Percentiles rank a stretch among this genome's conserved stretches.
phyloP scores from a whole-genome alignment of 2,113 vertebrate genomes.

The Tringa solitaria region DNA sequence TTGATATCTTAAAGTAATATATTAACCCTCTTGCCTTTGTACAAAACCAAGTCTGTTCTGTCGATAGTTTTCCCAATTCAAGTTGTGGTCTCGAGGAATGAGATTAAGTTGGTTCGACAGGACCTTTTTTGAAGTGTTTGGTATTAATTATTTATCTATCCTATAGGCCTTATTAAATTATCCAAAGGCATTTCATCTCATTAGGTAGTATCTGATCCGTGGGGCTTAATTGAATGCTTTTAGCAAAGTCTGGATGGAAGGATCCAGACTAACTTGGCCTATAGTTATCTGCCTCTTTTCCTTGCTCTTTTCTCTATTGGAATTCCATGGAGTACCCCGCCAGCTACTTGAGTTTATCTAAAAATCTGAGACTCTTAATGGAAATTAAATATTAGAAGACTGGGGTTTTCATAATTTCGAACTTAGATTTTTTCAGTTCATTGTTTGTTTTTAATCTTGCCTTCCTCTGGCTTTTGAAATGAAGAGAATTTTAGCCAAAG shows the following conservation, averaged over 20 bases:
- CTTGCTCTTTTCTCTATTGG: neutral
- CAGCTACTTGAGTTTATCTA: neutral
- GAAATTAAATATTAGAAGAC: neutral
- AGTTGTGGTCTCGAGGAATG: neutral
- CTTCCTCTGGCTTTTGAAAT: neutral
- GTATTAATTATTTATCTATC: neutral
- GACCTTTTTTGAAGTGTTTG: neutral
- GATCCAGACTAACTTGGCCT: neutral
- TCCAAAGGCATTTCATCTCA: neutral
- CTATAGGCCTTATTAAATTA: constrained; percentile 11
- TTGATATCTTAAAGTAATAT: neutral
- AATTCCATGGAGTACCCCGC: neutral
- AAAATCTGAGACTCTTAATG: neutral
- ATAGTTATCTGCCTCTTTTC: neutral
- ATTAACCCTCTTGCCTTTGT: neutral
- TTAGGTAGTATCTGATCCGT: neutral
- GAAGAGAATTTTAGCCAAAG: neutral
- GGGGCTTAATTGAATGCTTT: neutral
- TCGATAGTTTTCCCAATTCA: neutral
- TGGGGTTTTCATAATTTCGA: neutral
- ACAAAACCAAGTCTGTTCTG: neutral
- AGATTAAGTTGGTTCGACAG: neutral
- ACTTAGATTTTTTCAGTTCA: neutral
- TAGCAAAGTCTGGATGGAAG: neutral
- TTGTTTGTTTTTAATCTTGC: neutral